A percentile compares a stretch with the other conserved stretches of the same genome.
Evolutionary conservation across 2,113 vertebrate genomes (phyloP).

Genomic region (Archocentrus centrarchus): DNA sequence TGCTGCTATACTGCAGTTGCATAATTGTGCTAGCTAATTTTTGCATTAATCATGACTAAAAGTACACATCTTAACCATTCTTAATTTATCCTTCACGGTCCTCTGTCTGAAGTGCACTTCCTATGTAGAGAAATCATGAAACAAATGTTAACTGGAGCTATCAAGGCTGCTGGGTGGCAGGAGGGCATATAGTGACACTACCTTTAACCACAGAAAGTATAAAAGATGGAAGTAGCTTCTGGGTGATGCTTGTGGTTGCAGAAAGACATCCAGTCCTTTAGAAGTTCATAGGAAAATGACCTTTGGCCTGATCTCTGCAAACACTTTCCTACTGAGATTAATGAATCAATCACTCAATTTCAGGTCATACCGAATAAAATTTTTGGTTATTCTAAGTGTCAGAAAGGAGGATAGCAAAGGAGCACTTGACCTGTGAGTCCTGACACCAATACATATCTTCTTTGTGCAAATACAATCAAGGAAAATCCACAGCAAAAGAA

Average conservation of each 20-base stretch:
- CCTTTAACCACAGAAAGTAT: neutral
- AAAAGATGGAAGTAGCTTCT: neutral
- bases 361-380: neutral
- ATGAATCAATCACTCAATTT: neutral
- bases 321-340: neutral
- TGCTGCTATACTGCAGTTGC: neutral
- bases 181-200: too few relatives aligned
- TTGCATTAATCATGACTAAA: neutral
- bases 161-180: too few relatives aligned
- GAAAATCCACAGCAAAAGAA: neutral
- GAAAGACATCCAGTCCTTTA: neutral
- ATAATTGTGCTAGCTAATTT: neutral
- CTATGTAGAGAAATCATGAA: neutral
- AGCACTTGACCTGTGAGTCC: neutral
- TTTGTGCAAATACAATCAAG: neutral
- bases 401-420: neutral
- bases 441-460: neutral
- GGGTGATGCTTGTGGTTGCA: neutral
- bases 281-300: neutral
- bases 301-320: neutral
- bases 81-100: neutral
- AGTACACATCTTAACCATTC: neutral
- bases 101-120: neutral
- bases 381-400: neutral
- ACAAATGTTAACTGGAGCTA: too few relatives aligned